Evolutionary conservation across 2,888 invertebrate genomes (phyloP), one percentile per base, ranked within the genome.

Genomic region (Anoplius nigerrimus): DNA sequence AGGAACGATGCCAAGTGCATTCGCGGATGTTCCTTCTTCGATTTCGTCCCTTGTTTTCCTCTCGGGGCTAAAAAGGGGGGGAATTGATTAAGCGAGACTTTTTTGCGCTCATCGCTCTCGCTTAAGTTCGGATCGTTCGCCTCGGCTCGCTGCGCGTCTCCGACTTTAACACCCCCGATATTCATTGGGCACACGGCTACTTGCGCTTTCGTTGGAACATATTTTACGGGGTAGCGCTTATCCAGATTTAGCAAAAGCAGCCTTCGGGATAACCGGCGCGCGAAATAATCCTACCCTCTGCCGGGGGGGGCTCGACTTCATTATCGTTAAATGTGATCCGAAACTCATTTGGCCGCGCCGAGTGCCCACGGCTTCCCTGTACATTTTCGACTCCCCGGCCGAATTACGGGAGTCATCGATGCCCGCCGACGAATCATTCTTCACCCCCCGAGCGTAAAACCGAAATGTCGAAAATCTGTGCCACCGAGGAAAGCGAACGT

Each of bases 301-400:
- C 34, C 52, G 48, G 51, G 66, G 55, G 48, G 51, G 66, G 66
- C 54, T 57, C 69, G n/a, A 66, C 54, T 72, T 74, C 74, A 69
- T 74, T 74, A 72, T 66, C 74, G 72, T 74, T 72, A 69, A 74
- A 74, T 51, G 72, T 48, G 71, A 24, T 48, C 56, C 56, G 65
- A 62, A 65, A 58, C 65, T 58, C 65, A 48, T 68, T 68, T 62
- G 66, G 22, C 52, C 18, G n/a, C 20, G 48, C 18, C 48, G 48
- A 48, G 48, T 5, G 45, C 2, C 48, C n/a, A 52, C 8, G 22
- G 13, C n/a, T n/a, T 24, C 1, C 45, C 34, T 46, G 64, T 48
- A 16, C 5, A 48, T n/a, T 20, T 16, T 48, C 2, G n/a, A n/a
- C 48, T 6, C 5, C 2, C 6, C 16, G 48, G 3, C 16, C 48